Percentiles rank a stretch among this genome's conserved stretches.
Conservation (phyloP, 2,888 invertebrate species). For the Hartigia nigra region DNA sequence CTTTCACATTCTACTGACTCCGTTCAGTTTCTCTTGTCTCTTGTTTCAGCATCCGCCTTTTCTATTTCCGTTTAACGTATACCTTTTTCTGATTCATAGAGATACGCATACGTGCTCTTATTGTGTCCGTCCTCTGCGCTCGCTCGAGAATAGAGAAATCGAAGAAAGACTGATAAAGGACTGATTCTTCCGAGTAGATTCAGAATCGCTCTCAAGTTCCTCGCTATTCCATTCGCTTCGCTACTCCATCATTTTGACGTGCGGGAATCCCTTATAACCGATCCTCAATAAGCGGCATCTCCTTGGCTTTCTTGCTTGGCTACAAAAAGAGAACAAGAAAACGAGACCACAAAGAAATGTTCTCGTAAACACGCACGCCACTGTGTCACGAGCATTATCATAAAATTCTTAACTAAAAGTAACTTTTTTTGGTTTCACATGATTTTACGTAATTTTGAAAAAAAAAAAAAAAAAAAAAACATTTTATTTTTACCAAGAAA, state of each 20-base stretch:
- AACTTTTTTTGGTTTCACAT: neutral
- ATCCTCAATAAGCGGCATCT: slow-evolving; percentile 47
- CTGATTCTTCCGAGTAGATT: slow-evolving; percentile 17
- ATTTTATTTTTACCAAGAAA: too few species aligned
- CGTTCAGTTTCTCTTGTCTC: neutral
- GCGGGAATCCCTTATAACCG: slow-evolving; percentile 46
- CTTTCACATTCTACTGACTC: neutral
- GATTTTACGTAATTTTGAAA: neutral
- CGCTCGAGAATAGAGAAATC: slow-evolving; percentile 20
- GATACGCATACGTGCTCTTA: neutral
- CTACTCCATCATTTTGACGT: slow-evolving; percentile 45
- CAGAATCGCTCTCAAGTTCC: slow-evolving; percentile 2
- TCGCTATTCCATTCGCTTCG: slow-evolving; percentile 13
- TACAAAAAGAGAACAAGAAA: neutral
- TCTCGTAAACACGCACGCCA: too few species aligned
- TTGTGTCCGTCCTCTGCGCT: neutral
- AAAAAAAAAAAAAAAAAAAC: too few species aligned
- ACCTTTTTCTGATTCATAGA: neutral
- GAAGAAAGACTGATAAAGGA: slow-evolving; percentile 42
- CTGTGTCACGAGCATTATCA: too few species aligned
- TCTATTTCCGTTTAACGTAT: neutral
- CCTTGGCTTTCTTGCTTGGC: slow-evolving; percentile 27
- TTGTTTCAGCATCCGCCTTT: neutral
- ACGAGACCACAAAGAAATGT: neutral
- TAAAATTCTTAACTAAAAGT: too few species aligned